Evolutionary conservation across 2,888 invertebrate genomes (phyloP), one percentile per base, ranked within the genome.

Genomic region (Cremastobaeus sp.): DNA sequence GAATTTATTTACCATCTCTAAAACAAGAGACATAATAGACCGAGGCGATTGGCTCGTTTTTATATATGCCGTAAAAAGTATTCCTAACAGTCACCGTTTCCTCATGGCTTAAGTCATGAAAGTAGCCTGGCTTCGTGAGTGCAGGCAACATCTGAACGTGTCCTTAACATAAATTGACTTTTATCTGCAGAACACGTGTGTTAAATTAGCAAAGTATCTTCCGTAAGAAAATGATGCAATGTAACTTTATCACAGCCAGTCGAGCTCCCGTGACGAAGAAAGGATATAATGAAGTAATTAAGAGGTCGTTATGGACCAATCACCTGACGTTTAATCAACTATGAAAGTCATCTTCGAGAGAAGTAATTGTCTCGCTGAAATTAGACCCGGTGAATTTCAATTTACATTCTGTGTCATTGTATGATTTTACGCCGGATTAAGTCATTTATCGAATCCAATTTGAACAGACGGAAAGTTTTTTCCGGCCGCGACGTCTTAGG

Each of bases 261-360:
- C 35, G 9, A 14, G 25, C 12, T 45, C 6, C 39, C 2, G 17
- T n/a, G 15, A 54, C 35, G 62, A 73, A 77, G 77, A 77, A 78
- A 77, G 65, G 77, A 77, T 72, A 74, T 77, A 78, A 78, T 72
- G 70, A 77, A 79, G 76, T 76, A 77, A 78, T 78, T 78, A 77
- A 74, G 64, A 59, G 75, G 76, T 75, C 77, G 72, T 79, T 78
- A 78, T 39, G 60, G 55, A 41, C 69, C 76, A 76, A 77, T 79
- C 76, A 74, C 66, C 74, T 57, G 57, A 41, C 73, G 76, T 78
- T 78, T 79, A 79, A 78, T 78, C 77, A 78, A 79, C 76, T 76
- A 76, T 74, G 77, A 76, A 77, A 78, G 76, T 77, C 76, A 69
- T 77, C 64, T 74, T 64, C 64, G 43, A 37, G 59, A 59, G 48